Evolutionary conservation across 2,888 invertebrate species (phyloP), one percentile per base, ranked within the genome.

Genomic region (Sarcophaga variegata): DNA sequence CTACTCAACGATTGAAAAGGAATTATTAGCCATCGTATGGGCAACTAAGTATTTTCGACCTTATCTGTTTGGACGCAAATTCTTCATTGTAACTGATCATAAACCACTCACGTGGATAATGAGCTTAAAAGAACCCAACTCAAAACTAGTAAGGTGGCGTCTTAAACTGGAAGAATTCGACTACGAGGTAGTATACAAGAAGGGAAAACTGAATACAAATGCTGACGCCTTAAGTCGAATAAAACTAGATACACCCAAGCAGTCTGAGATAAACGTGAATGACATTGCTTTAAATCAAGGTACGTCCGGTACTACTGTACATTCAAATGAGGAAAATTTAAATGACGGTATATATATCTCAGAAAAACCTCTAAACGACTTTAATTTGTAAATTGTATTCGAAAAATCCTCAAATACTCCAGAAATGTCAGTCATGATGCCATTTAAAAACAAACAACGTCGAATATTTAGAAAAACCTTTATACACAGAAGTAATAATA

Each of bases 281-380:
- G 80, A 85, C 22, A 14, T n/a, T 27, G 70, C 74, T 17, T 83
- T 72, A 67, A 81, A 59, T 6, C 78, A 37, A 60, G 79, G 83
- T 63, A 74, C 63, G 0, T 20, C 63, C 14, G 74, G 63, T 74
- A 74, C 20, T 14, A 80, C 79, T 8, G 74, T 82, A 10, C 82
- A 87, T 45, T 85, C 88, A 69, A 74, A 60, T 45, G 60, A 78
- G 22, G 81, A 85, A 80, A 77, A 88, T 49, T 59, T 82, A 54
- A 66, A 71, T 10, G 27, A 27, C 11, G 11, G 64, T 4, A 75
- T 49, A 27, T 22, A 22, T 14, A 86, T 88, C 12, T 88, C 87
- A 12, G 87, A 27, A 88, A 86, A 74, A 74, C 86, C 84, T 8
- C 17, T 84, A 47, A 88, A 88, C 59, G 81, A 88, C 63, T 88